These are phyloP conservation scores for Apocrypta bakeri DNA, from an alignment of 1,140 invertebrate genomes.

Conservation along the genomic window DNA sequence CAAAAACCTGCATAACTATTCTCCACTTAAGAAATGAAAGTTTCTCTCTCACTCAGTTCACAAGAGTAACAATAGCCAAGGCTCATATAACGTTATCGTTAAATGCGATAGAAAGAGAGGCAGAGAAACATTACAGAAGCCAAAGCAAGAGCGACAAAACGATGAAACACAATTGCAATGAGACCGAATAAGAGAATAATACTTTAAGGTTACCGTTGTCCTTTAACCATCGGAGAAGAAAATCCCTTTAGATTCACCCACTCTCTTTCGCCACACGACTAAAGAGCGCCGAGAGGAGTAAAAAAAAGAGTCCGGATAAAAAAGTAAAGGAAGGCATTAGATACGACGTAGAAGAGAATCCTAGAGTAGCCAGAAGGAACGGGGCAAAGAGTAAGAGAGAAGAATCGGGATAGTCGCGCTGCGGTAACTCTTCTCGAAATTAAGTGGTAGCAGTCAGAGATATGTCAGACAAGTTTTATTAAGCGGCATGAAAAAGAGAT, in stretches of 20 bases:
- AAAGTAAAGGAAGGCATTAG: conserved; percentile 3
- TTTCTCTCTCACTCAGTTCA: background rate
- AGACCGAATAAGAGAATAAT: conserved; percentile 33
- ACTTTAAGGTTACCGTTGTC: background rate
- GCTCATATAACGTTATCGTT: background rate
- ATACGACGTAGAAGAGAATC: conserved; percentile 16
- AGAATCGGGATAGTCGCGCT: background rate
- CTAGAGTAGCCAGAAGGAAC: background rate
- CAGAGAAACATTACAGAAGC: background rate
- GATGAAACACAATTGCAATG: conserved; percentile 37
- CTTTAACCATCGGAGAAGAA: conserved; percentile 7
- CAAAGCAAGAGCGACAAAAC: background rate
- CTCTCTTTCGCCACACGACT: background rate
- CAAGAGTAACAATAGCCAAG: background rate
- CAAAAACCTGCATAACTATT: conserved; percentile 16
- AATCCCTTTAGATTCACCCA: conserved; percentile 2
- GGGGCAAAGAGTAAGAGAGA: conserved; percentile 39
- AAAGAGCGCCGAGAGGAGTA: background rate
- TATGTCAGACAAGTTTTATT: conserved; percentile 75
- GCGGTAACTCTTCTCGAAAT: conserved; percentile 61
- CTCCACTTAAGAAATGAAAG: background rate
- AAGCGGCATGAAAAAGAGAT: conserved; percentile 74
- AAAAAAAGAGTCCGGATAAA: conserved; percentile 17
- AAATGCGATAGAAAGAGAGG: background rate
- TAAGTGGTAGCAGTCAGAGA: conserved; percentile 74